Base-by-base conservation (phyloP, 2,113 vertebrate species). In the Phalacrocorax pelagicus region DNA sequence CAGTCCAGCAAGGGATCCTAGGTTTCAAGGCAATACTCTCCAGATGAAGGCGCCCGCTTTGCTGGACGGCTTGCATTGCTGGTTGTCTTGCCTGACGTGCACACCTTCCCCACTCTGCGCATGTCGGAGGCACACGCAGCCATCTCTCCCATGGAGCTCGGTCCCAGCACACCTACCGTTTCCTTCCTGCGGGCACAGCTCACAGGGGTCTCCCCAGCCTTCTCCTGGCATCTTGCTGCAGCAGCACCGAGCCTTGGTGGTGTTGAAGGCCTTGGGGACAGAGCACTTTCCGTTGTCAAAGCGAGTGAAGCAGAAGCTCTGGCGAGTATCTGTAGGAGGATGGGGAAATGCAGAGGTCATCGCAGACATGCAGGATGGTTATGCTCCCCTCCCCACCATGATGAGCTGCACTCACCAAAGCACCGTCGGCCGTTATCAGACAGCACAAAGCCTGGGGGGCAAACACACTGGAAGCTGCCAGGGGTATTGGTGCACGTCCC, bases 141-240 rank as follows among this genome's bases (percentile, higher is more conserved):
- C 44, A 11, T 3, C 30, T 29, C n/a, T 18, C n/a, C 46, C 8
- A 0, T 0, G 29, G 59, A 58, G 42, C 26, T 4, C 6, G 8
- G 23, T 30, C 30, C 16, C 57, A 32, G 7, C 42, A 12, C 16
- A 66, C 98, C 94, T 90, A 99, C 99, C 98, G 3, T 99, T 99
- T 3, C 84, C 98, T 49, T 99, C 98, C 70, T 98, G 98, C 0
- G 99, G 99, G 81, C 99, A 99, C 85, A 99, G 98, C 94, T 99
- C 99, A 9, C 99, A 99, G n/a, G 99, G 99, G 27, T 99, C 98
- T 2, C 99, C 99, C 99, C 99, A 99, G 30, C 99, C 99, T 92
- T 99, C 99, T 2, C 99, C 99, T 0, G 99, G 98, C 98, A 99
- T 99, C 96, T 98, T 98, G 97, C 99, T 99, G 97, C 99, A 99